Evolutionary conservation across 2,113 vertebrate genomes (phyloP).

Genomic region (Pagrus major): DNA sequence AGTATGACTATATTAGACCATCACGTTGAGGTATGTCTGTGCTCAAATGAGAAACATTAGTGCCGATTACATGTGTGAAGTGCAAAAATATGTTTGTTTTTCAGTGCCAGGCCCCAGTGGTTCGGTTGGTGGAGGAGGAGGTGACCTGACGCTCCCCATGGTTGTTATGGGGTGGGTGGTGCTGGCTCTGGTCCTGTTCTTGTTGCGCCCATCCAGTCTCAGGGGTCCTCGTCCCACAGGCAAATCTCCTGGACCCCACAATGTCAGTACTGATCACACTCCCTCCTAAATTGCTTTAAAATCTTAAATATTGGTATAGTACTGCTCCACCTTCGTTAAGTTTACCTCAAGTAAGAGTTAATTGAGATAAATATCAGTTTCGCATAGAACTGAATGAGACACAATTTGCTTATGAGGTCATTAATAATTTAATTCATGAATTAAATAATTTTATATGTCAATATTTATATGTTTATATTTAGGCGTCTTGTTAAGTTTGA

Average conservation of each 20-base stretch:
- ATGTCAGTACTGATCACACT: slow-evolving; percentile 84
- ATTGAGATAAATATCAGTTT: background rate
- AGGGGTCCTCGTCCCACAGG: slow-evolving; percentile 85
- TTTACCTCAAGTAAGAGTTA: background rate
- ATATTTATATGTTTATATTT: too few relatives aligned
- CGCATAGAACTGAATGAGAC: background rate
- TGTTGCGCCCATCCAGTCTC: slow-evolving; percentile 91
- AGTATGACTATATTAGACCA: slow-evolving; percentile 74
- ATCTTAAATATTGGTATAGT: background rate
- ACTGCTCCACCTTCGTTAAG: background rate
- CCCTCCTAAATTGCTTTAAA: background rate
- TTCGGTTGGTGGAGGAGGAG: slow-evolving; percentile 76
- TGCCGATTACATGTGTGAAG: slow-evolving; percentile 1
- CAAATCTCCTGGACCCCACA: slow-evolving; percentile 88
- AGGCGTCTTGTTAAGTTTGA: background rate
- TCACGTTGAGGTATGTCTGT: background rate
- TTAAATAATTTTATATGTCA: too few relatives aligned
- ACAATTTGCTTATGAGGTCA: background rate
- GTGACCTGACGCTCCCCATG: slow-evolving; percentile 90
- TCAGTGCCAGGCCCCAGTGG: slow-evolving; percentile 92
- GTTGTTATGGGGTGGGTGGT: slow-evolving; percentile 94
- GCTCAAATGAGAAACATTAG: slow-evolving; percentile 18
- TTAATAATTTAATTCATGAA: too few relatives aligned
- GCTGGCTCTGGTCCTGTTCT: slow-evolving; percentile 91
- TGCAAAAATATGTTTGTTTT: slow-evolving; percentile 51